phyloP scores from a whole-genome alignment of 2,888 invertebrate species.

The Psylliodes chrysocephalus region DNA sequence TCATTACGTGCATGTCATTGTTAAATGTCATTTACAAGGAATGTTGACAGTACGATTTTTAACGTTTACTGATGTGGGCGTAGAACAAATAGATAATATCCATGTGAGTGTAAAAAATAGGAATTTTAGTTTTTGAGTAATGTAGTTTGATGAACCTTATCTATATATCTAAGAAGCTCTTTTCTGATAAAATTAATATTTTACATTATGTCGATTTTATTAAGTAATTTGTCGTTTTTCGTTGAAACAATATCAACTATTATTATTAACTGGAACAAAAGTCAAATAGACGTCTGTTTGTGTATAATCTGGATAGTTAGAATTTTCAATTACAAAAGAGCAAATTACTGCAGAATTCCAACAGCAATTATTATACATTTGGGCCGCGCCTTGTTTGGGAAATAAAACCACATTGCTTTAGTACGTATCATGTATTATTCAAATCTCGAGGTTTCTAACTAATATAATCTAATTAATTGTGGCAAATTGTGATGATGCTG shows the following conservation, averaged over 20 bases:
- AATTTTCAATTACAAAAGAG: conserved; percentile 30
- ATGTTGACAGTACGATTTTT: too few species aligned
- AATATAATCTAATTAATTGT: conserved; percentile 1
- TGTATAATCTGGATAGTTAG: conserved; percentile 35
- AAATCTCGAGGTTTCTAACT: not conserved
- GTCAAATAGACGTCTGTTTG: conserved; percentile 33
- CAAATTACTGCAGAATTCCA: conserved; percentile 35
- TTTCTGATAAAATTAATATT: too few species aligned
- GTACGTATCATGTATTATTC: conserved; percentile 24
- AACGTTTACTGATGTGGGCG: too few species aligned
- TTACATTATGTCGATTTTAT: too few species aligned
- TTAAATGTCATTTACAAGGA: too few species aligned
- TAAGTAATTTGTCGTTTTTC: too few species aligned
- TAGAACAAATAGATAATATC: too few species aligned
- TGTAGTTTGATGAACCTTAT: too few species aligned
- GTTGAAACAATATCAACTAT: conserved; percentile 32
- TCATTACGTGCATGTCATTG: too few species aligned
- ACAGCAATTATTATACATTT: conserved; percentile 24
- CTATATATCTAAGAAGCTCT: too few species aligned
- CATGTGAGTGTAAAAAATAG: too few species aligned
- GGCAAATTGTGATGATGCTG: not conserved
- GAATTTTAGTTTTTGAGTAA: too few species aligned
- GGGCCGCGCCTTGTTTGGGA: conserved; percentile 15
- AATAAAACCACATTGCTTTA: conserved; percentile 24
- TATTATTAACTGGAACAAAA: conserved; percentile 33